Evolutionary conservation across 2,797 vertebrate species (phyloP), one percentile per base, ranked within the genome.

Genomic region (Pteropus rufus): DNA sequence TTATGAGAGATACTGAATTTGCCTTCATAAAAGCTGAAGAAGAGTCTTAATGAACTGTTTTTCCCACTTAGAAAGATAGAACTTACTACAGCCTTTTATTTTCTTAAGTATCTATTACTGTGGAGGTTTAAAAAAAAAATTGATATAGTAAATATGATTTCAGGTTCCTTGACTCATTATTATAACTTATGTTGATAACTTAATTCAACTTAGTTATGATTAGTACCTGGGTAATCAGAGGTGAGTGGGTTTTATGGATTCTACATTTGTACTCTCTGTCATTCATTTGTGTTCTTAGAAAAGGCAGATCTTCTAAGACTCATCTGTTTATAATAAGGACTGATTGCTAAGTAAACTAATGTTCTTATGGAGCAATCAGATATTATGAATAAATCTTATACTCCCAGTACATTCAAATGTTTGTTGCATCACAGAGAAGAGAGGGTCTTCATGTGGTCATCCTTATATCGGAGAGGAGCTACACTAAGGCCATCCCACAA

Each of bases 41-140:
- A 83, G 36, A 89, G 56, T 76, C 12, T 65, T 72, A 3, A 77
- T 52, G 24, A 87, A 72, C 26, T 90, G 1, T 31, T 89, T 89
- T 77, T 67, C 89, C 49, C 39, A 15, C 31, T 73, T 69, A 65
- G 14, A 60, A 87, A 72, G 24, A 39, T 34, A 81, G 54, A 90
- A 69, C 49, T 83, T 96, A 26, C 56, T 87, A 60, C 54, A 87
- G 24, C 10, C 46, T 92, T 81, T 86, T 81, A 60, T 65, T 58
- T 52, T 84, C 67, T 88, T 67, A 92, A 75, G 31, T 83, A 62
- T 83, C 72, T 79, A 86, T 87, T 94, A 79, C 58, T 73, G 26
- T 84, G 77, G 39, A 80, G 46, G 41, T 90, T 52, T 10, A 29
- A 70, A 64, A 29, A 70, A 62, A 49, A 49, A 49, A 49, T 81